phyloP scores from a whole-genome alignment of 2,797 vertebrate genomes.

The Aplochiton taeniatus region DNA sequence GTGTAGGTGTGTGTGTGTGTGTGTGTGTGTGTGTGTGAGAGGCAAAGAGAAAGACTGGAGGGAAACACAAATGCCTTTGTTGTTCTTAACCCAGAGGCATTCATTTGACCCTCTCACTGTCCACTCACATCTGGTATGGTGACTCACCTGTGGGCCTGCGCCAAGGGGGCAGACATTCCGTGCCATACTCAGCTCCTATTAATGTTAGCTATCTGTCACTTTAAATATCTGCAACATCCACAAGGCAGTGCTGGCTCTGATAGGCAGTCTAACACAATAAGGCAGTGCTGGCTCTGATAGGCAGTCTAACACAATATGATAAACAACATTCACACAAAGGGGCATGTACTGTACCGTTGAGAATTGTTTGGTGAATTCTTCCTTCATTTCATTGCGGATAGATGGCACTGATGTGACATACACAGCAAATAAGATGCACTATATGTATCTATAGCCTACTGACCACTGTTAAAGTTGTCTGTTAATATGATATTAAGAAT shows the following conservation, averaged over 20 bases:
- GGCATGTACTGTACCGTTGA: neutral
- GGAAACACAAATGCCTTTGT: neutral
- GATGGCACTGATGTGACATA: no score
- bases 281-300: neutral
- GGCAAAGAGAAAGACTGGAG: neutral
- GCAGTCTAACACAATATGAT: neutral
- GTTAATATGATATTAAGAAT: no score
- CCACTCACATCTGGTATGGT: slow-evolving; percentile 9
- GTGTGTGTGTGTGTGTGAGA: neutral
- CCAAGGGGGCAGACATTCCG: neutral
- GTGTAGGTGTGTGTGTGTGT: slow-evolving; percentile 5
- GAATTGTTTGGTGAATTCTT: neutral
- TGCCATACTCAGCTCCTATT: slow-evolving; percentile 2
- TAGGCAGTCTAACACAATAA: neutral
- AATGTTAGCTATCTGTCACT: slow-evolving; percentile 4
- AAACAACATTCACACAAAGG: no score
- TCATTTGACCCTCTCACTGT: slow-evolving; percentile 6
- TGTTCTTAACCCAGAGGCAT: neutral
- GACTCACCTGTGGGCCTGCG: neutral
- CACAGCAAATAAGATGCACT: no score
- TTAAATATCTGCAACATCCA: slow-evolving; percentile 1
- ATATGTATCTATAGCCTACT: no score
- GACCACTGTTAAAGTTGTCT: no score
- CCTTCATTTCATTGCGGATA: no score
- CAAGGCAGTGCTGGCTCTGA: neutral